Percentiles rank a stretch among this genome's conserved stretches.
Conservation (phyloP, 92 coral and sea anemone species). For the Umimayanthus kanabou region DNA sequence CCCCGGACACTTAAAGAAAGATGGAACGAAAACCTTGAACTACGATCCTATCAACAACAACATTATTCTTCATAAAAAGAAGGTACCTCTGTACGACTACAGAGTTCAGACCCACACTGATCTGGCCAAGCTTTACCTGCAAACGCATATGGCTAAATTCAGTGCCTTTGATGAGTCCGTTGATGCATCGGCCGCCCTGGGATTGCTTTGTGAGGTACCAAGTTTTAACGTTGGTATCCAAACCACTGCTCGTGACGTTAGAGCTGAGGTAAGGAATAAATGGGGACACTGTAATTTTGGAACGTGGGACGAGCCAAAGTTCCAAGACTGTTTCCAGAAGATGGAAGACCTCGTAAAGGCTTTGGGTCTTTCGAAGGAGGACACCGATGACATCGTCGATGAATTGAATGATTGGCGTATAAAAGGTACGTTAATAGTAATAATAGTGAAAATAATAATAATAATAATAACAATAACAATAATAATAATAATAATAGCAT, state of each 20-base stretch:
- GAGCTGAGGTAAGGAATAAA: slow-evolving; percentile 32
- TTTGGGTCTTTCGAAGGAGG: slow-evolving; percentile 47
- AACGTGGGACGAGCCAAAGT: slow-evolving; percentile 17
- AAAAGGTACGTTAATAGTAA: slow-evolving; percentile 54
- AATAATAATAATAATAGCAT: no score
- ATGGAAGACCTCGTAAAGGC: slow-evolving; percentile 65
- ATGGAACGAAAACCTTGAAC: slow-evolving; percentile 29
- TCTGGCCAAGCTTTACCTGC: slow-evolving; percentile 71
- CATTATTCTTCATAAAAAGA: slow-evolving; percentile 40
- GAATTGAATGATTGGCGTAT: slow-evolving; percentile 66
- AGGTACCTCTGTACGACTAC: slow-evolving; percentile 57
- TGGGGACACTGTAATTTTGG: slow-evolving; percentile 48
- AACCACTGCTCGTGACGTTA: slow-evolving; percentile 6
- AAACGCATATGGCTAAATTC: slow-evolving; percentile 79
- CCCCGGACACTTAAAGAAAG: slow-evolving; percentile 13
- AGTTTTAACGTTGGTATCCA: neutral
- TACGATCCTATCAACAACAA: slow-evolving; percentile 79
- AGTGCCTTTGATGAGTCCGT: slow-evolving; percentile 1
- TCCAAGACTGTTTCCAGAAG: slow-evolving; percentile 31
- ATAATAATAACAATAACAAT: no score
- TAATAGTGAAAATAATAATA: no score
- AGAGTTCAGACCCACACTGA: slow-evolving; percentile 59
- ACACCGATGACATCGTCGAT: slow-evolving; percentile 49
- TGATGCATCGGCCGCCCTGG: neutral
- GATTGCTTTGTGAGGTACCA: neutral